A percentile compares a stretch with the other conserved stretches of the same genome.
These are phyloP conservation scores for Plagiodera versicolora DNA, from an alignment of 2,888 invertebrate species.

Conservation along the genomic window DNA sequence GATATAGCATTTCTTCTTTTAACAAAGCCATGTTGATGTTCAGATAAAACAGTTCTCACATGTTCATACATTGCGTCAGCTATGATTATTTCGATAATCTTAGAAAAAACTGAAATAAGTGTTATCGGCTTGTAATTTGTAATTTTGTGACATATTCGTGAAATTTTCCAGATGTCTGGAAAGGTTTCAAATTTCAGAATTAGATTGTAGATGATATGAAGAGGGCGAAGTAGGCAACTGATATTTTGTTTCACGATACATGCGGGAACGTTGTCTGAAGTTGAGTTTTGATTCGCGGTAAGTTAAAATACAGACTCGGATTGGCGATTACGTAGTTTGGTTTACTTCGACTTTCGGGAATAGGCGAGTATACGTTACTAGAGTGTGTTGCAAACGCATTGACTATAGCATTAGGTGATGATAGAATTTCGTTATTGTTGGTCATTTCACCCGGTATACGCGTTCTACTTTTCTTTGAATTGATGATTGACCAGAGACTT, in stretches of 20 bases:
- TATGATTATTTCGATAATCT: not conserved
- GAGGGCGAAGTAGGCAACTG: not conserved
- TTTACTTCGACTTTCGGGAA: not conserved
- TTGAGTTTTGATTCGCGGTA: conserved; percentile 2
- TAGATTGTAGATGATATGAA: conserved; percentile 2
- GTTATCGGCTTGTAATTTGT: conserved; percentile 6
- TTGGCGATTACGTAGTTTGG: not conserved
- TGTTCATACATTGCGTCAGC: not conserved
- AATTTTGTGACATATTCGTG: conserved; percentile 7
- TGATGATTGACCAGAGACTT: not conserved
- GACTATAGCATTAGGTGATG: conserved; percentile 4
- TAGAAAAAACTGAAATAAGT: conserved; percentile 6
- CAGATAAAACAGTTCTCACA: not conserved
- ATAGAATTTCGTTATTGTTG: not conserved
- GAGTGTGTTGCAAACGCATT: conserved; percentile 4
- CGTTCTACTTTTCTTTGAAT: not conserved
- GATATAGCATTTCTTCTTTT: not conserved
- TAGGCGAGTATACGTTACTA: conserved; percentile 3
- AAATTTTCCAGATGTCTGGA: conserved; percentile 9
- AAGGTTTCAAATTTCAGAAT: conserved; percentile 1
- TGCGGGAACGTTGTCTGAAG: not conserved
- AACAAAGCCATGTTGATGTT: not conserved
- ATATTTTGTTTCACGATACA: conserved; percentile 2
- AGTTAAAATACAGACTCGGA: not conserved
- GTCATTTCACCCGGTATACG: conserved; percentile 8